Evolutionary conservation across 1,140 invertebrate species (phyloP), one percentile per base, ranked within the genome.

Genomic region (Brachionus paranguensis): DNA sequence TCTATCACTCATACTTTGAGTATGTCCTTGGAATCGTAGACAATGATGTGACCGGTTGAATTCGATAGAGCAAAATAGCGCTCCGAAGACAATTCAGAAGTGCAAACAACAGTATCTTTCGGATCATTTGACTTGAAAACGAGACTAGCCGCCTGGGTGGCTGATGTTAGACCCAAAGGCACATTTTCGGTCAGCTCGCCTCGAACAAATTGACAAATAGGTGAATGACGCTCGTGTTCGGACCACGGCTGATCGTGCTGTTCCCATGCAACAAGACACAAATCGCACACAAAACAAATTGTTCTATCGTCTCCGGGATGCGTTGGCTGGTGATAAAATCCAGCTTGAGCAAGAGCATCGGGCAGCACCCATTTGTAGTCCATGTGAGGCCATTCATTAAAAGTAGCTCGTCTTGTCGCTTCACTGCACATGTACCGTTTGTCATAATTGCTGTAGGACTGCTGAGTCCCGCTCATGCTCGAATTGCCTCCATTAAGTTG

Each of bases 131-230:
- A 50, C 43, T 76, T 76, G 53, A 64, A 91, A 91, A 87, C 90
- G 84, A 88, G 91, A 85, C 87, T 90, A 64, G 76, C 85, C 91
- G 91, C 89, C 45, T 83, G 81, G 14, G 60, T 70, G 4, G 64
- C 43, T 27, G 60, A 27, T 14, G 81, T 83, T n/a, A 41, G 24
- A 84, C 93, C 93, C 47, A 97, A 91, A n/a, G 95, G 95, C 70
- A 97, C 95, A 90, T 97, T 97, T 89, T 96, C 95, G 11, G 95
- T 97, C 86, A 95, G 96, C 88, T 96, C 95, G 20, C 95, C 95
- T 87, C 95, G 93, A 2, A 97, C 94, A 89, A 96, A 96, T 0
- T 95, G 94, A 89, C 95, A 97, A 84, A 92, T 92, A 11, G 95
- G 95, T 20, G 95, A 96, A 90, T 97, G 95, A 8, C 95, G 91